Evolutionary conservation across 2,113 vertebrate species (phyloP).

Genomic region (Trogon melanurus): DNA sequence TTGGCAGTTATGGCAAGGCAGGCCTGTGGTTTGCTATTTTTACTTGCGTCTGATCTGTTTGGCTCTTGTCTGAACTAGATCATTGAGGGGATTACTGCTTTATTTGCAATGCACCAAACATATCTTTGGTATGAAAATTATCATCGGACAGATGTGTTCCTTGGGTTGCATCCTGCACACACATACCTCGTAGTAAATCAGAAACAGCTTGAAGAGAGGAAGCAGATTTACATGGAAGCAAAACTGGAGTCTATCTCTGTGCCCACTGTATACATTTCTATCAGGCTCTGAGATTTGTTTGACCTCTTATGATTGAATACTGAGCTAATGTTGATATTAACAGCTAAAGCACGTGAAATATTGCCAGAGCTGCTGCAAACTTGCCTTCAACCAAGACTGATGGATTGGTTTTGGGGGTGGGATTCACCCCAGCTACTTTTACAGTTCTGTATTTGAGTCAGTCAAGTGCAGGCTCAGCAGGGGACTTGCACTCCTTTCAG

Average conservation of each 20-base stretch:
- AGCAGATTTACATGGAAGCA: background rate
- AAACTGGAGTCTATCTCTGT: background rate
- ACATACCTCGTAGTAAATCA: background rate
- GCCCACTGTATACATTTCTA: background rate
- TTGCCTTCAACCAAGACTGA: background rate
- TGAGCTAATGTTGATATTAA: background rate
- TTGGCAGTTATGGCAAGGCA: background rate
- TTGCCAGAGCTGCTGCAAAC: background rate
- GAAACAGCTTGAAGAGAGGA: background rate
- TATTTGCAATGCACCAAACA: constrained; percentile 32
- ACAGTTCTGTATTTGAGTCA: background rate
- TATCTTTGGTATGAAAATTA: constrained; percentile 12
- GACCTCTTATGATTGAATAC: background rate
- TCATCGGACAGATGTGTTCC: background rate
- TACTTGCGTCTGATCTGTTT: background rate
- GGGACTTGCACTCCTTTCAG: background rate
- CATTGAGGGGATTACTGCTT: background rate
- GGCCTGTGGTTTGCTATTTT: constrained; percentile 41
- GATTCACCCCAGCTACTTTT: background rate
- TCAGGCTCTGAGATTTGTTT: background rate
- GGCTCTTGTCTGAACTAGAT: constrained; percentile 8
- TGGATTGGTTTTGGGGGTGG: background rate
- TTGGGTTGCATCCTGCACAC: background rate
- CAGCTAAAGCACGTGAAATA: background rate
- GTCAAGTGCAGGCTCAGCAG: background rate